Evolutionary conservation across 2,888 invertebrate genomes (phyloP).

Genomic region (Argynnis bischoffii): DNA sequence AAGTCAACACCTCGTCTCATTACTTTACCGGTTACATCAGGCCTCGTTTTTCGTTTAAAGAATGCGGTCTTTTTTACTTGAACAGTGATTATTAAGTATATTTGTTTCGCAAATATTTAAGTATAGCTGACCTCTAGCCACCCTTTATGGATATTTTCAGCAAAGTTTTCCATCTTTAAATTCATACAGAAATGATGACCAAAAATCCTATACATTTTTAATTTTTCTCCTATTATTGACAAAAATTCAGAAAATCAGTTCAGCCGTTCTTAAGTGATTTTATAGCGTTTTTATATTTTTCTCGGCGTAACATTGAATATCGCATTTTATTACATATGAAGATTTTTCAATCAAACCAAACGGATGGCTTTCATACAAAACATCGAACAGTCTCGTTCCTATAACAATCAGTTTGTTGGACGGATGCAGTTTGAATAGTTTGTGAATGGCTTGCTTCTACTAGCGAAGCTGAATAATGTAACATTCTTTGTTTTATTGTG

Average conservation of each 20-base stretch:
- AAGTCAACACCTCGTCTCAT: too few species aligned
- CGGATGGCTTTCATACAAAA: constrained; percentile 5
- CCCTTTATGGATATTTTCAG: too few species aligned
- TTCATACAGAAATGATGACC: too few species aligned
- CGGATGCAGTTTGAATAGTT: constrained; percentile 17
- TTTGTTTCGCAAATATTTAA: background rate
- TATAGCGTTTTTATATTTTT: too few species aligned
- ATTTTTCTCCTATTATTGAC: too few species aligned
- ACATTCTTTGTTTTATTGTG: constrained; percentile 13
- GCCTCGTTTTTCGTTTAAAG: background rate
- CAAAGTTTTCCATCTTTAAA: too few species aligned
- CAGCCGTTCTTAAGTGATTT: too few species aligned
- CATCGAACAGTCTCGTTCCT: constrained; percentile 6
- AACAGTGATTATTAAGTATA: background rate
- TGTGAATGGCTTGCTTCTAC: constrained; percentile 8
- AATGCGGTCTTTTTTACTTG: background rate
- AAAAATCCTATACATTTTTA: too few species aligned
- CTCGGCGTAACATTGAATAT: too few species aligned
- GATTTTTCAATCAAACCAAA: constrained; percentile 4
- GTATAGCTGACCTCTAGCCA: background rate
- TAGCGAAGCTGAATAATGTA: constrained; percentile 11
- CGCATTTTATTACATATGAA: background rate
- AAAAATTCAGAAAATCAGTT: too few species aligned
- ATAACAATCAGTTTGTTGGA: constrained; percentile 15
- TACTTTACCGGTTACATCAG: too few species aligned